Evolutionary conservation across 2,888 invertebrate species (phyloP).

Genomic region (Neoitamus cyanurus): DNA sequence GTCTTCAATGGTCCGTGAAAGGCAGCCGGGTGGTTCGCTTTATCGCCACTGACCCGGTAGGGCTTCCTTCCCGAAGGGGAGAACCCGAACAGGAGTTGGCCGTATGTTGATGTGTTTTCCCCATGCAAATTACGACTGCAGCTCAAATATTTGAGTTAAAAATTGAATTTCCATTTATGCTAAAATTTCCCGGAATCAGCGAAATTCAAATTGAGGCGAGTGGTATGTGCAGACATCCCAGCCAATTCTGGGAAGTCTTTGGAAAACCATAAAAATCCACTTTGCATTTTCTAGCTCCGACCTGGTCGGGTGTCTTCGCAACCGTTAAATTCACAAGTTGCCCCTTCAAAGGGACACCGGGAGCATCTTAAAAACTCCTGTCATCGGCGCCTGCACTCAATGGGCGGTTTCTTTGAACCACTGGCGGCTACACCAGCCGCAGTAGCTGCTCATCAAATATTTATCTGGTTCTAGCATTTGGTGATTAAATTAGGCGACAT

Average conservation of each 20-base stretch:
- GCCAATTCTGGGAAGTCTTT: neutral
- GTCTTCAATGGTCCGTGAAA: constrained; percentile 22
- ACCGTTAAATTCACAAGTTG: constrained; percentile 20
- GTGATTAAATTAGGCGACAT: constrained; percentile 6
- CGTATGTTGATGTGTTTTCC: neutral
- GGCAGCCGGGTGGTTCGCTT: neutral
- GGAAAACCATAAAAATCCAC: constrained; percentile 33
- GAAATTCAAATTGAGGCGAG: constrained; percentile 10
- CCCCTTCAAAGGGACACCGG: neutral
- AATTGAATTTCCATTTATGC: constrained; percentile 44
- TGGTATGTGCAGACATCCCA: neutral
- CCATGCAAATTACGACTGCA: constrained; percentile 36
- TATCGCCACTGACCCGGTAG: constrained; percentile 32
- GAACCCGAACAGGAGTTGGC: neutral
- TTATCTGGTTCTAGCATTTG: neutral
- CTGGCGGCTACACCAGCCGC: neutral
- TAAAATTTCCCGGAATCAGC: constrained; percentile 38
- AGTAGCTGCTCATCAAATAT: neutral
- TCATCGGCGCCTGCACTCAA: neutral
- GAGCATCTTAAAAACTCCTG: neutral
- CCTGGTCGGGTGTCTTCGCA: neutral
- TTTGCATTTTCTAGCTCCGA: constrained; percentile 11
- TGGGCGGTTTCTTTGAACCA: neutral
- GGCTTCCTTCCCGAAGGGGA: neutral
- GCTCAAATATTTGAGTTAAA: constrained; percentile 39